Conservation (phyloP, 2,888 invertebrate genomes). For the Micropterix aruncella region DNA sequence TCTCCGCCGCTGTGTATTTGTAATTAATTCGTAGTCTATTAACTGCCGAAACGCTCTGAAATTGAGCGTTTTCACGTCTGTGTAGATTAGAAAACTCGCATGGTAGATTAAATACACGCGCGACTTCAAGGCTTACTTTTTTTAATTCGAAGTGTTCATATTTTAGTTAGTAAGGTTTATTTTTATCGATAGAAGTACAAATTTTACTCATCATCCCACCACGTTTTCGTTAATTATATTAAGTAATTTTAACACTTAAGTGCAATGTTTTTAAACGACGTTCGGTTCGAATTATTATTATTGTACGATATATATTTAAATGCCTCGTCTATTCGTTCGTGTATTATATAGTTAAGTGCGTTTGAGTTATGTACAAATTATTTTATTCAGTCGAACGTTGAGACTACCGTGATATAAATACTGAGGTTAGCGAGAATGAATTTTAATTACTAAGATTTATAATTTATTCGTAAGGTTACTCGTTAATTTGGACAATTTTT, state of each 20-base stretch:
- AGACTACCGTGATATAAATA: not conserved
- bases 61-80: not conserved
- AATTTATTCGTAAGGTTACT: not conserved
- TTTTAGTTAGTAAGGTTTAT: not conserved
- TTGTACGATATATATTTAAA: conserved; percentile 2
- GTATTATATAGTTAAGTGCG: conserved; percentile 2
- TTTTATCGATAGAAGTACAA: not conserved
- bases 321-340: conserved; percentile 7
- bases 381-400: not conserved
- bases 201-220: not conserved
- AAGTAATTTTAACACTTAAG: conserved; percentile 5
- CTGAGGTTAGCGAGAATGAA: not conserved
- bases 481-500: not conserved
- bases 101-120: not conserved
- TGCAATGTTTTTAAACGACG: conserved; percentile 3
- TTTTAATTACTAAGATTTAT: not conserved
- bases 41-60: not conserved
- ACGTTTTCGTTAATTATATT: conserved; percentile 1
- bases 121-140: not conserved
- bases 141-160: not conserved
- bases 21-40: not conserved
- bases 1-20: not conserved
- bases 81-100: not conserved
- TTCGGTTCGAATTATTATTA: conserved; percentile 4
- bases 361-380: conserved; percentile 12